A percentile compares a stretch with the other conserved stretches of the same genome.
phyloP scores from a whole-genome alignment of 2,888 invertebrate genomes.

The Actias luna region DNA sequence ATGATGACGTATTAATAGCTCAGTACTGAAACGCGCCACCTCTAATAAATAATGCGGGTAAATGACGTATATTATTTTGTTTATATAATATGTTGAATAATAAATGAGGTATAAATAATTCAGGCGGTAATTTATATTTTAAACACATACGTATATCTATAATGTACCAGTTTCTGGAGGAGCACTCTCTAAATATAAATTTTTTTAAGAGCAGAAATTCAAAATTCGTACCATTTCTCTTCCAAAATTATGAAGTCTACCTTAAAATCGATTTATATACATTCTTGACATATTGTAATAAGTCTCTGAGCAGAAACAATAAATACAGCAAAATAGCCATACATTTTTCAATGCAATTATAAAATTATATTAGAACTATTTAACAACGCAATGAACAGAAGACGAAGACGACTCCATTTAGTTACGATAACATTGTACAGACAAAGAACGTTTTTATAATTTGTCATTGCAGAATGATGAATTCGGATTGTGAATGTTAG shows the following conservation, averaged over 20 bases:
- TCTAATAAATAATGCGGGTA: not conserved
- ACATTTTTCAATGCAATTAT: no score
- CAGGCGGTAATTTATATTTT: no score
- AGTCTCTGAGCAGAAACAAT: no score
- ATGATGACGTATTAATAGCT: constrained; percentile 1
- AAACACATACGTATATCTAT: no score
- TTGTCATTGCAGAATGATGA: constrained; percentile 50
- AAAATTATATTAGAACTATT: not conserved
- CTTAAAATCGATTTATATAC: no score
- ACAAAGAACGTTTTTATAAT: constrained; percentile 29
- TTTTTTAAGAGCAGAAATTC: no score
- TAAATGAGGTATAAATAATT: not conserved
- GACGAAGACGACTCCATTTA: not conserved
- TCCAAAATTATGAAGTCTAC: no score
- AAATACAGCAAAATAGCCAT: no score
- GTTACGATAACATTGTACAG: constrained; percentile 13
- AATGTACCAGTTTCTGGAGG: no score
- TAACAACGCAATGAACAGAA: not conserved
- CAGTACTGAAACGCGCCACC: not conserved
- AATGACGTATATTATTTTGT: not conserved
- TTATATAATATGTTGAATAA: not conserved
- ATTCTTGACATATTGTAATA: no score
- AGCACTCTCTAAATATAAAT: no score
- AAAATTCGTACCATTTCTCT: no score
- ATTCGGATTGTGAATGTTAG: constrained; percentile 58